Evolutionary conservation across 2,888 invertebrate genomes (phyloP).

Genomic region (Aleiodes leptofemur): DNA sequence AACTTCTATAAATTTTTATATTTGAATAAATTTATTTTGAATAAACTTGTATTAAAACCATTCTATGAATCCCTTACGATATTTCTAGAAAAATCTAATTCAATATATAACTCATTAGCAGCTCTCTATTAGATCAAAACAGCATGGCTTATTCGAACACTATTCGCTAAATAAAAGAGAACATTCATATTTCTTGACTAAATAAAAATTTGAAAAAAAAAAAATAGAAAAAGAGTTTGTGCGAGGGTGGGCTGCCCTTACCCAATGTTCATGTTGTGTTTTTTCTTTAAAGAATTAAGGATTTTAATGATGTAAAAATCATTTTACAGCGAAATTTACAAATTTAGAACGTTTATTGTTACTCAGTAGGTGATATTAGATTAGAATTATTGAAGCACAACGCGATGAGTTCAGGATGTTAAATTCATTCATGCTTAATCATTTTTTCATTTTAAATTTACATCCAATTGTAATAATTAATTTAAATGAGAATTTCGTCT

Average conservation of each 20-base stretch:
- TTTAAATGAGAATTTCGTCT: too few relatives aligned
- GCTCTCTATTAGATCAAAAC: slow-evolving; percentile 38
- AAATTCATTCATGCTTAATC: background rate
- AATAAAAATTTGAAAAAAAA: slow-evolving; percentile 15
- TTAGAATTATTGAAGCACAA: slow-evolving; percentile 34
- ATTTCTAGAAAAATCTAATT: slow-evolving; percentile 6
- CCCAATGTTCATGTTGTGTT: slow-evolving; percentile 41
- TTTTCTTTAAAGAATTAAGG: slow-evolving; percentile 25
- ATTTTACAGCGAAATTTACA: slow-evolving; percentile 41
- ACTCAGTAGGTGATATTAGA: slow-evolving; percentile 37
- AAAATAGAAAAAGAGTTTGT: slow-evolving; percentile 67
- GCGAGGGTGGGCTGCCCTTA: slow-evolving; percentile 74
- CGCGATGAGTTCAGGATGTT: slow-evolving; percentile 21
- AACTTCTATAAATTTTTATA: slow-evolving; percentile 15
- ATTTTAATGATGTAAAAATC: slow-evolving; percentile 32
- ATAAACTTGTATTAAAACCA: background rate
- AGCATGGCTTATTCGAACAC: slow-evolving; percentile 43
- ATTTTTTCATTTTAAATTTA: too few relatives aligned
- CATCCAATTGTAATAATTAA: too few relatives aligned
- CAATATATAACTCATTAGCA: slow-evolving; percentile 23
- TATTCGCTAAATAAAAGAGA: slow-evolving; percentile 24
- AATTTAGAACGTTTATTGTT: slow-evolving; percentile 37
- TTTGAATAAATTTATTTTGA: background rate
- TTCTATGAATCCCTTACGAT: slow-evolving; percentile 6
- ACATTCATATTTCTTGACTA: slow-evolving; percentile 2